phyloP scores from a whole-genome alignment of 1,140 invertebrate species.

The Heliothis subflexa region DNA sequence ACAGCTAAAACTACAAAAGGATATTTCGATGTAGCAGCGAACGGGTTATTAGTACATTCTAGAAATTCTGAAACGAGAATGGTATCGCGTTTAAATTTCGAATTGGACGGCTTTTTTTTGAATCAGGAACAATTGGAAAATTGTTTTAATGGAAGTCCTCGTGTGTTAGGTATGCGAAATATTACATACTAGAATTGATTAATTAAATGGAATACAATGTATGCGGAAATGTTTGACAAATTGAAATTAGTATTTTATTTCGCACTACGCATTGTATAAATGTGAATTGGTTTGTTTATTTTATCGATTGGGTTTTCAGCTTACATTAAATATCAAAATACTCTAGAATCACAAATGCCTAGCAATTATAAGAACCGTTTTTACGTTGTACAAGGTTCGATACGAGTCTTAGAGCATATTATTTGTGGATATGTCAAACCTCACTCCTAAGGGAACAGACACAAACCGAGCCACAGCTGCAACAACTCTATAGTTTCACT shows the following conservation, averaged over 20 bases:
- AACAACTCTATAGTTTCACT: conserved; percentile 25
- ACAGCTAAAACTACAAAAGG: conserved; percentile 61
- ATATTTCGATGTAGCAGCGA: conserved; percentile 53
- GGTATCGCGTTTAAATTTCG: conserved; percentile 6
- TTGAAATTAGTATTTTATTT: too few species aligned
- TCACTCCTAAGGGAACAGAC: not conserved
- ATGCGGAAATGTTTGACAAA: too few species aligned
- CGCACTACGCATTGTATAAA: too few species aligned
- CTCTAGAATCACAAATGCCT: not conserved
- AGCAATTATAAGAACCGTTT: too few species aligned
- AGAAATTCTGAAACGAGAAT: conserved; percentile 26
- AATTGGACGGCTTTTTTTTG: not conserved
- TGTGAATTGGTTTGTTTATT: too few species aligned
- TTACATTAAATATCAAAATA: not conserved
- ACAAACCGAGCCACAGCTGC: conserved; percentile 23
- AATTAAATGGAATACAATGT: too few species aligned
- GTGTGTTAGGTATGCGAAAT: too few species aligned
- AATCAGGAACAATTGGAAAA: not conserved
- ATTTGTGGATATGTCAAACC: not conserved
- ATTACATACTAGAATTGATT: too few species aligned
- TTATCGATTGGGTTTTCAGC: too few species aligned
- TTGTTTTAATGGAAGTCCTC: too few species aligned
- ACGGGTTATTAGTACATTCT: conserved; percentile 33
- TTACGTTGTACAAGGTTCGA: too few species aligned
- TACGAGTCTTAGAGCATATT: too few species aligned